These are phyloP conservation scores for Brachylomia viminalis DNA, from an alignment of 2,888 invertebrate genomes.

Conservation along the genomic window DNA sequence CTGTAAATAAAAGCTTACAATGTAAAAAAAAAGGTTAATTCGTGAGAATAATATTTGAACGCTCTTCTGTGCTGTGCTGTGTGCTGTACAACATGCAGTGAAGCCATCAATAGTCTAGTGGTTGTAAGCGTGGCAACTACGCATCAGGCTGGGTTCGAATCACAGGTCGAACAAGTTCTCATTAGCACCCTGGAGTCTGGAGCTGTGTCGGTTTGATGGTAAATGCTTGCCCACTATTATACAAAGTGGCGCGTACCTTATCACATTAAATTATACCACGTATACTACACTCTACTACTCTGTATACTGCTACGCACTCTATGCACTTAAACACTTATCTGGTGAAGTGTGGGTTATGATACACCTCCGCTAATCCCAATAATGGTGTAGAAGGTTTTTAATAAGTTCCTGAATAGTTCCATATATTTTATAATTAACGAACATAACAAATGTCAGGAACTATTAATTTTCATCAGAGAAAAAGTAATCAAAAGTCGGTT, in stretches of 20 bases:
- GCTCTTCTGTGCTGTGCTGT: not conserved
- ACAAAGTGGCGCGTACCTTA: too few species aligned
- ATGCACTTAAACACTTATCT: too few species aligned
- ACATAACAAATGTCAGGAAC: constrained; percentile 8
- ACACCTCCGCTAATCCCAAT: not conserved
- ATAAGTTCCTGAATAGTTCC: not conserved
- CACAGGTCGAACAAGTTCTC: not conserved
- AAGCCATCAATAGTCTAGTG: not conserved
- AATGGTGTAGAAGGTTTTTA: not conserved
- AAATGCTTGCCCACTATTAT: not conserved
- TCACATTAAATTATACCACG: too few species aligned
- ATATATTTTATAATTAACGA: constrained; percentile 2
- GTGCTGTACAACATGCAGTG: not conserved
- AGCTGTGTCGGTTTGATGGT: not conserved
- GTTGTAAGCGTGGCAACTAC: not conserved
- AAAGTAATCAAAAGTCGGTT: constrained; percentile 46
- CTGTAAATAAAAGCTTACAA: too few species aligned
- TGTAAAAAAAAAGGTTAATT: not conserved
- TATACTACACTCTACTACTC: too few species aligned
- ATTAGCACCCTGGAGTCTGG: not conserved
- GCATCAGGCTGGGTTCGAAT: not conserved
- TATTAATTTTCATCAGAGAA: constrained; percentile 48
- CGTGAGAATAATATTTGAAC: not conserved
- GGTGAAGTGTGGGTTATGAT: not conserved
- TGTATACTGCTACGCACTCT: not conserved